Evolutionary conservation across 2,888 invertebrate genomes (phyloP).

Genomic region (Eucriotettix oculatus): DNA sequence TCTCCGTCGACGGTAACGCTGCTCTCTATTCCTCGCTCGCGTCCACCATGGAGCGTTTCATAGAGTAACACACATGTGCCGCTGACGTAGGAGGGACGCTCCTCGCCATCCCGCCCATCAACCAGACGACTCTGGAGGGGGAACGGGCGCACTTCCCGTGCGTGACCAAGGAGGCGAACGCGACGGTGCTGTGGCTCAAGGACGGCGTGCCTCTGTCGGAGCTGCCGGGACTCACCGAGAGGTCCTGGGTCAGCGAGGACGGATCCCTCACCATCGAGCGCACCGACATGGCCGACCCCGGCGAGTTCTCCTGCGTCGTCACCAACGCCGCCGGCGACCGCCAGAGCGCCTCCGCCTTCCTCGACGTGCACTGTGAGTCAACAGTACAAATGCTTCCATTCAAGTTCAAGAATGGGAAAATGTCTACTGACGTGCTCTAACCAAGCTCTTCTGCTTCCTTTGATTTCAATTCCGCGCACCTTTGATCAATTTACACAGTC

Average conservation of each 20-base stretch:
- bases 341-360: constrained; percentile 68
- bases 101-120: constrained; percentile 73
- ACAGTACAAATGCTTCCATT: not conserved
- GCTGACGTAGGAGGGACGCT: constrained; percentile 62
- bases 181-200: constrained; percentile 43
- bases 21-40: no score
- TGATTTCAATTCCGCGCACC: no score
- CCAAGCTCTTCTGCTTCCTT: no score
- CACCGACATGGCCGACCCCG: constrained; percentile 67
- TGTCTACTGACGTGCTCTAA: not conserved
- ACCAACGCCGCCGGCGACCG: constrained; percentile 51
- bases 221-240: constrained; percentile 41
- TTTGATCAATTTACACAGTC: no score
- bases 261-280: constrained; percentile 66
- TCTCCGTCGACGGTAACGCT: constrained; percentile 66
- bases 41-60: not conserved
- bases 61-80: not conserved
- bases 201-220: constrained; percentile 43
- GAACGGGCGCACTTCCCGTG: constrained; percentile 69
- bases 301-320: constrained; percentile 76
- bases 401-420: not conserved
- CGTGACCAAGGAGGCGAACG: constrained; percentile 53
- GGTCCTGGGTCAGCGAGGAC: constrained; percentile 47
- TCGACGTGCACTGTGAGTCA: constrained; percentile 82
- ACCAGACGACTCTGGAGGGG: constrained; percentile 74